phyloP scores from a whole-genome alignment of 2,888 invertebrate species.

The Epinotia demarniana region DNA sequence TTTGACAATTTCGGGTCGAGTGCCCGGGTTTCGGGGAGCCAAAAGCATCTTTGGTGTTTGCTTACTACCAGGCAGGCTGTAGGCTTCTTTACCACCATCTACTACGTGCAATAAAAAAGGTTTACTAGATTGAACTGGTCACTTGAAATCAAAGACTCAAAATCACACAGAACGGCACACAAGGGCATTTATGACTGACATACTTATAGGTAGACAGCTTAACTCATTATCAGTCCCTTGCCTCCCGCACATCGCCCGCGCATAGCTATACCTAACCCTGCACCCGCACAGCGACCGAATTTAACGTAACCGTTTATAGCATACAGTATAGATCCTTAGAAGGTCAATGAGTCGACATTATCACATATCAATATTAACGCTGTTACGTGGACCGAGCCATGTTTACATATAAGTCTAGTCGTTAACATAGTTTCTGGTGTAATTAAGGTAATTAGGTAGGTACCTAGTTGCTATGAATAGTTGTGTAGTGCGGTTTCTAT shows the following conservation, averaged over 20 bases:
- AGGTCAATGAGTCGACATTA: not conserved
- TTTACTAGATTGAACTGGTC: not conserved
- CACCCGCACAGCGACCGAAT: no score
- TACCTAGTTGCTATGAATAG: not conserved
- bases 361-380: not conserved
- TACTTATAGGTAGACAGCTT: not conserved
- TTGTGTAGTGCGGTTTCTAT: not conserved
- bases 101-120: no score
- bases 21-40: no score
- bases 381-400: not conserved
- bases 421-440: constrained; percentile 4
- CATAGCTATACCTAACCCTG: no score
- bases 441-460: not conserved
- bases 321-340: not conserved
- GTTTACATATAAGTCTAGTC: constrained; percentile 5
- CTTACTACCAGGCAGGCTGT: no score
- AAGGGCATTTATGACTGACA: not conserved
- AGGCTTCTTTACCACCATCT: no score
- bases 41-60: no score
- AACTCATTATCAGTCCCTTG: no score
- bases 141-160: not conserved
- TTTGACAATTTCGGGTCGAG: no score
- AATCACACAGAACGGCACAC: not conserved
- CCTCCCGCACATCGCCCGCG: no score
- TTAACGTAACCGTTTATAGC: no score